A percentile compares a stretch with the other conserved stretches of the same genome.
phyloP scores from a whole-genome alignment of 2,888 invertebrate species.

The Slavum lentiscoides region DNA sequence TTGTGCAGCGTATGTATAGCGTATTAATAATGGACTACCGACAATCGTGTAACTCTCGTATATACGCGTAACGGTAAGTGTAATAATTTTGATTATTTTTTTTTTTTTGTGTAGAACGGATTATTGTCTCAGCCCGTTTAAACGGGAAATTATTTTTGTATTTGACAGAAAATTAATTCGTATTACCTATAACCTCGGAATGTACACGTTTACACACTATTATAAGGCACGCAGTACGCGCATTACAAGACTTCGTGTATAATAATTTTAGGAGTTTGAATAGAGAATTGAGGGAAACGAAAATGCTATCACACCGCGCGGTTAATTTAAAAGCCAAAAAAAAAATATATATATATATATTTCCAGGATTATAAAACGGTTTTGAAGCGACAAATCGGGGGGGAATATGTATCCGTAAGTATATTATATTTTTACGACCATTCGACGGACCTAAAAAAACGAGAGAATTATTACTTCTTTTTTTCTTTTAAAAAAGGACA shows the following conservation, averaged over 20 bases:
- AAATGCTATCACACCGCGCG: background rate
- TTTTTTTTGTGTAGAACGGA: background rate
- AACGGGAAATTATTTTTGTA: conserved; percentile 21
- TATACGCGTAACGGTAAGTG: conserved; percentile 23
- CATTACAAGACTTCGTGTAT: background rate
- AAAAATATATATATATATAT: background rate
- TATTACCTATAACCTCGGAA: too few species aligned
- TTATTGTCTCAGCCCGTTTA: conserved; percentile 16
- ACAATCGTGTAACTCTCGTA: conserved; percentile 26
- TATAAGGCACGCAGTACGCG: too few species aligned
- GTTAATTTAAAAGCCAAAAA: conserved; percentile 4
- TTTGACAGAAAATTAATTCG: conserved; percentile 13
- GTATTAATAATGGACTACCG: conserved; percentile 20
- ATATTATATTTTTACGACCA: too few species aligned
- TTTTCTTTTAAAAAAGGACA: too few species aligned
- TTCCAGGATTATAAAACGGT: conserved; percentile 16
- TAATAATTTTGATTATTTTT: conserved; percentile 10
- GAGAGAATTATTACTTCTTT: too few species aligned
- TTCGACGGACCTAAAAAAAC: too few species aligned
- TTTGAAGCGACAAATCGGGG: too few species aligned
- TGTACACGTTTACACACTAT: too few species aligned
- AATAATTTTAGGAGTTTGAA: conserved; percentile 30
- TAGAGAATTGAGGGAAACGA: background rate
- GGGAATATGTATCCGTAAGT: too few species aligned
- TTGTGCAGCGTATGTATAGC: conserved; percentile 14